Evolutionary conservation across 2,888 invertebrate species (phyloP).

Genomic region (Dione vanillae): DNA sequence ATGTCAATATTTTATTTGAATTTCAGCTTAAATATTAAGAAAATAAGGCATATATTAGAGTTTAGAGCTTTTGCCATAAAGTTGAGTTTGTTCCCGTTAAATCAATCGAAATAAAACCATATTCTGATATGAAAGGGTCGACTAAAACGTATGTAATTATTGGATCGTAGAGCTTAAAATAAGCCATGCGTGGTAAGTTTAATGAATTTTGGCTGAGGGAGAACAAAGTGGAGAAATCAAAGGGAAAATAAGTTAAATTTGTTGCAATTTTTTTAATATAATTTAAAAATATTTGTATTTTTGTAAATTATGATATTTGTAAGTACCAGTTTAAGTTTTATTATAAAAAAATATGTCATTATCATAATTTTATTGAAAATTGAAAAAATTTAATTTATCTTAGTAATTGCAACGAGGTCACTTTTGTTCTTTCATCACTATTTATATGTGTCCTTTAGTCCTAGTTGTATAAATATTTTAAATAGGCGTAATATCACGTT

Average conservation of each 20-base stretch:
- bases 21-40: constrained; percentile 6
- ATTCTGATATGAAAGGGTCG: constrained; percentile 80
- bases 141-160: constrained; percentile 83
- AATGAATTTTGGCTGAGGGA: constrained; percentile 74
- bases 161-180: constrained; percentile 67
- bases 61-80: neutral
- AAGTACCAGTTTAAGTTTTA: too few species aligned
- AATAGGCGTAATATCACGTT: too few species aligned
- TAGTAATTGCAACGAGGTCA: too few species aligned
- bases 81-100: constrained; percentile 40
- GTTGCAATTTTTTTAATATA: neutral
- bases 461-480: too few species aligned
- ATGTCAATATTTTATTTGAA: constrained; percentile 23
- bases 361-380: too few species aligned
- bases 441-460: too few species aligned
- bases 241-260: constrained; percentile 35
- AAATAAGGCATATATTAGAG: constrained; percentile 36
- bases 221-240: constrained; percentile 52
- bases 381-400: too few species aligned
- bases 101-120: constrained; percentile 78
- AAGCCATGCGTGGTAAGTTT: constrained; percentile 74
- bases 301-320: too few species aligned
- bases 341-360: too few species aligned
- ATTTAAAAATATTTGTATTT: too few species aligned
- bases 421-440: too few species aligned